A percentile compares a stretch with the other conserved stretches of the same genome.
phyloP scores from a whole-genome alignment of 1,140 invertebrate genomes.

The Rhagoletis zephyria region DNA sequence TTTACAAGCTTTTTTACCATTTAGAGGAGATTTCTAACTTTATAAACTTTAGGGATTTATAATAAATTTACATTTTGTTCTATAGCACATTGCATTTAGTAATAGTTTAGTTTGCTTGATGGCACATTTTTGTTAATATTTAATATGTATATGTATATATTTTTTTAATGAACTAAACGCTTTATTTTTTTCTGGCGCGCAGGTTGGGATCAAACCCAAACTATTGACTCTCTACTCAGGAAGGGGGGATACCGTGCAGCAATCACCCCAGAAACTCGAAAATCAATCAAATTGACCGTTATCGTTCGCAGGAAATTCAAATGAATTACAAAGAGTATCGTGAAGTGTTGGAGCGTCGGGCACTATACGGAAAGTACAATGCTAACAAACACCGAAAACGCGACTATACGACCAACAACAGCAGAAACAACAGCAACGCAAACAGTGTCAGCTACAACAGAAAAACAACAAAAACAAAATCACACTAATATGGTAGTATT shows the following conservation, averaged over 20 bases:
- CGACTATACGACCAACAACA: not conserved
- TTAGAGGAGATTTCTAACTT: no score
- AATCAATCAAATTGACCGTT: slow-evolving; percentile 94
- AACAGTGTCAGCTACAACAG: slow-evolving; percentile 14
- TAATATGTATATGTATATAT: no score
- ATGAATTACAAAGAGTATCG: slow-evolving; percentile 72
- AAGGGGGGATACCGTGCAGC: slow-evolving; percentile 96
- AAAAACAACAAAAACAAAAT: not conserved
- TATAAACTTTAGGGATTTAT: no score
- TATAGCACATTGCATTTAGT: no score
- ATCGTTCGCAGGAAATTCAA: slow-evolving; percentile 81
- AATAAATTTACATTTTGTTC: no score
- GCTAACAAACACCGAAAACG: slow-evolving; percentile 65
- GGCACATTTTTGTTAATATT: no score
- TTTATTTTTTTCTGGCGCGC: slow-evolving; percentile 62
- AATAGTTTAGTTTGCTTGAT: no score
- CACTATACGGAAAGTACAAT: slow-evolving; percentile 71
- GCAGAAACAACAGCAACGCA: slow-evolving; percentile 3
- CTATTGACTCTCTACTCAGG: slow-evolving; percentile 95
- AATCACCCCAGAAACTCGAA: slow-evolving; percentile 90
- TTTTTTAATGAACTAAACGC: not conserved
- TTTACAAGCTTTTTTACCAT: no score
- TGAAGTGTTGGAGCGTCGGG: slow-evolving; percentile 69
- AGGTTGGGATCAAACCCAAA: slow-evolving; percentile 97
- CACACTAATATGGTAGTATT: no score